Evolutionary conservation across 2,797 vertebrate genomes (phyloP).

Genomic region (Acipenser oxyrinchus): DNA sequence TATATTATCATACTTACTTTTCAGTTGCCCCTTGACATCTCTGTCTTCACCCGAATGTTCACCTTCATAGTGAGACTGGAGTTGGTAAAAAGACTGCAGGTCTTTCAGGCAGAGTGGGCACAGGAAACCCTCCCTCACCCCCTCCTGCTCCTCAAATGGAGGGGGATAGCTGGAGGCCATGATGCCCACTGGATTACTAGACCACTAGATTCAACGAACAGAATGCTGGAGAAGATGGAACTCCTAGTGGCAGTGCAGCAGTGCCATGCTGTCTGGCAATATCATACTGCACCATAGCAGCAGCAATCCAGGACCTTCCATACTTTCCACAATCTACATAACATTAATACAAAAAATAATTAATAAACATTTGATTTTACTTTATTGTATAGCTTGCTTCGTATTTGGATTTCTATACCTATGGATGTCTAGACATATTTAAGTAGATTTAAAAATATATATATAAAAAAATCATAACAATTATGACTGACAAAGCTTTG

Average conservation of each 20-base stretch:
- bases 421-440: too few species aligned
- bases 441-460: background rate
- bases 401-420: constrained; percentile 13
- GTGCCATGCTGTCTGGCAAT: background rate
- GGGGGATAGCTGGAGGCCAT: constrained; percentile 77
- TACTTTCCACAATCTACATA: constrained; percentile 18
- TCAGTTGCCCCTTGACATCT: constrained; percentile 80
- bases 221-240: constrained; percentile 9
- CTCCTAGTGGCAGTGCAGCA: constrained; percentile 2
- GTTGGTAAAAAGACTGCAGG: constrained; percentile 89
- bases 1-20: constrained; percentile 60
- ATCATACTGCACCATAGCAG: constrained; percentile 33
- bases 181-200: constrained; percentile 1
- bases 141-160: constrained; percentile 74
- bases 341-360: background rate
- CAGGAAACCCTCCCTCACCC: constrained; percentile 89
- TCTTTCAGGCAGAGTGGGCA: constrained; percentile 93
- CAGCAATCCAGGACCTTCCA: constrained; percentile 34
- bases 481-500: background rate
- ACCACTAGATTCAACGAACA: background rate
- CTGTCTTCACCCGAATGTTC: constrained; percentile 82
- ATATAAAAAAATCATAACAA: constrained; percentile 4
- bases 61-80: constrained; percentile 92
- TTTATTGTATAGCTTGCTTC: constrained; percentile 11
- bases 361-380: background rate